Percentiles rank a stretch among this genome's conserved stretches.
Evolutionary conservation across 2,797 vertebrate genomes (phyloP).

Genomic region (Etheostoma nigrum): DNA sequence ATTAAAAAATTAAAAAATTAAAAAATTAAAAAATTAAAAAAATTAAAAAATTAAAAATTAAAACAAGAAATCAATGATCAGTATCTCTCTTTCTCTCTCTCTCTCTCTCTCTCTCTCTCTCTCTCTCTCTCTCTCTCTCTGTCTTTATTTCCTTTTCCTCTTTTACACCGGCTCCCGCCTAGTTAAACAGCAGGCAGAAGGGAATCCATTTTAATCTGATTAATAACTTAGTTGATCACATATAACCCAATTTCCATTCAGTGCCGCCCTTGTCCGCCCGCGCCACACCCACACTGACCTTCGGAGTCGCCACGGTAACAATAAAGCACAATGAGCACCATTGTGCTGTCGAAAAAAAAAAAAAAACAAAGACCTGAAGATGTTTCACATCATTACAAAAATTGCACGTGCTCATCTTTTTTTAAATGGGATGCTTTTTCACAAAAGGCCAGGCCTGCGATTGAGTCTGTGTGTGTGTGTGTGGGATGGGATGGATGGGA

Average conservation of each 20-base stretch:
- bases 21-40: too few relatives aligned
- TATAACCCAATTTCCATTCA: slow-evolving; percentile 99
- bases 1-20: too few relatives aligned
- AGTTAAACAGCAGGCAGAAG: slow-evolving; percentile 89
- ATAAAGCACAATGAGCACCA: slow-evolving; percentile 97
- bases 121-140: slow-evolving; percentile 2
- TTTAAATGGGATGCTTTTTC: slow-evolving; percentile 92
- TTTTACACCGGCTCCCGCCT: slow-evolving; percentile 76
- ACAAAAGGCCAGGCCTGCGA: slow-evolving; percentile 96
- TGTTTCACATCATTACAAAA: slow-evolving; percentile 98
- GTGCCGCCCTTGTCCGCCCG: slow-evolving; percentile 94
- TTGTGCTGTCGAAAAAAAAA: slow-evolving; percentile 88
- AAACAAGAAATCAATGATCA: too few relatives aligned
- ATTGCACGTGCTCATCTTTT: slow-evolving; percentile 92
- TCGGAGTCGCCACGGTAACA: slow-evolving; percentile 94
- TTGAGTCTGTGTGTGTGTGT: slow-evolving; percentile 73
- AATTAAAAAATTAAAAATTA: too few relatives aligned
- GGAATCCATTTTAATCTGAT: slow-evolving; percentile 99
- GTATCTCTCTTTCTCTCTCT: too few relatives aligned
- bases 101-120: too few relatives aligned
- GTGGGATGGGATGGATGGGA: background rate
- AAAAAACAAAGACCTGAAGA: slow-evolving; percentile 87
- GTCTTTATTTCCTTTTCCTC: slow-evolving; percentile 46
- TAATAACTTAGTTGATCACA: slow-evolving; percentile 99
- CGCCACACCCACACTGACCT: slow-evolving; percentile 97